phyloP scores from a whole-genome alignment of 92 coral and sea anemone species.

The Ricordea florida region DNA sequence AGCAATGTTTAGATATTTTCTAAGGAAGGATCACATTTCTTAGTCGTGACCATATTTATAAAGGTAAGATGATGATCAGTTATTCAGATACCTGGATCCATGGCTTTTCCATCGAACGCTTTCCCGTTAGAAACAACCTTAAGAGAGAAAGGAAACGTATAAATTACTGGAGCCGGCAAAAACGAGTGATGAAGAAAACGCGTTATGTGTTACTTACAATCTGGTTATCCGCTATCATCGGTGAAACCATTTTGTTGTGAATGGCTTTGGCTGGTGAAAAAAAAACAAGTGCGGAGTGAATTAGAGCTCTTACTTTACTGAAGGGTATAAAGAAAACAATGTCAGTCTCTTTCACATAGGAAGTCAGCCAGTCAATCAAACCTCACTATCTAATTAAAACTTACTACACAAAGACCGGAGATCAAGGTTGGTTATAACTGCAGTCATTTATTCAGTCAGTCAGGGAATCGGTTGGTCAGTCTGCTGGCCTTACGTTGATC shows the following conservation, averaged over 20 bases:
- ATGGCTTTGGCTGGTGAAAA: background rate
- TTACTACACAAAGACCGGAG: no score
- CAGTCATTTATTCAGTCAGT: no score
- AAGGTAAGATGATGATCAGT: background rate
- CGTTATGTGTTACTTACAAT: background rate
- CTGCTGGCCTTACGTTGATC: no score
- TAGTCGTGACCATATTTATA: background rate
- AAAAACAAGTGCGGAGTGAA: background rate
- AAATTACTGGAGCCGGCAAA: background rate
- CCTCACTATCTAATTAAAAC: no score
- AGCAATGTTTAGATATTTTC: no score
- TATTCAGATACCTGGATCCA: slow-evolving; percentile 63
- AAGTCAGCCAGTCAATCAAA: no score
- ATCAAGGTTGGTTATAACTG: no score
- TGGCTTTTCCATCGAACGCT: slow-evolving; percentile 61
- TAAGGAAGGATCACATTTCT: background rate
- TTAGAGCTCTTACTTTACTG: background rate
- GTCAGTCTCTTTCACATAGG: no score
- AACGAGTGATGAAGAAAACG: background rate
- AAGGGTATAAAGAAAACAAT: background rate
- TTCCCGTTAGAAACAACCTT: slow-evolving; percentile 23
- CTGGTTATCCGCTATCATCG: background rate
- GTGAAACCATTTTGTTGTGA: slow-evolving; percentile 13
- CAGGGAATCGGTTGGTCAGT: no score
- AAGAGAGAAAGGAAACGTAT: background rate